Evolutionary conservation across 2,113 vertebrate genomes (phyloP).

Genomic region (Misgurnus anguillicaudatus): DNA sequence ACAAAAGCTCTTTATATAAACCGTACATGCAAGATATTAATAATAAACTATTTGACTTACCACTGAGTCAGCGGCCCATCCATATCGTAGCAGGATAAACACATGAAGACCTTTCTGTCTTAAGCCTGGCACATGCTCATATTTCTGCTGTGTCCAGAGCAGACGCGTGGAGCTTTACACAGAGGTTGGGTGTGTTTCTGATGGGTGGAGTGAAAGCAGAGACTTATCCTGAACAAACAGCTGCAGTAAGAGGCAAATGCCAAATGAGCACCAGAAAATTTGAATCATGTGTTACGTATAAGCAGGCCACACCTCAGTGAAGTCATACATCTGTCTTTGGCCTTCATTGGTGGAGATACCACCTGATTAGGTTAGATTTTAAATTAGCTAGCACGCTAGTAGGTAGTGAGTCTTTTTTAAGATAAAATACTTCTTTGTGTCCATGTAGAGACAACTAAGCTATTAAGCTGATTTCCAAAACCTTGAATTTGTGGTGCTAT

Average conservation of each 20-base stretch:
- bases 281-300: slow-evolving; percentile 44
- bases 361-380: not conserved
- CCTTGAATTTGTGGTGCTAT: no score
- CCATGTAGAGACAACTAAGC: no score
- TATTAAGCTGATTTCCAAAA: no score
- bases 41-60: slow-evolving; percentile 32
- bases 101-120: not conserved
- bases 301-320: not conserved
- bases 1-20: not conserved
- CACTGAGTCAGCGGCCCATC: not conserved
- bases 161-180: not conserved
- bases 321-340: not conserved
- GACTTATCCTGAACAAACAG: not conserved
- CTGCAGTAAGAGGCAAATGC: not conserved
- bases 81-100: not conserved
- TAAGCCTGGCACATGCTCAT: not conserved
- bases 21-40: not conserved
- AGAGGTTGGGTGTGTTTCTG: not conserved
- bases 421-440: no score
- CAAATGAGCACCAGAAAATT: not conserved
- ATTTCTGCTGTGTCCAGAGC: not conserved
- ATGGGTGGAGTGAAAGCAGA: not conserved
- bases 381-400: no score
- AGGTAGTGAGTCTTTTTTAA: no score
- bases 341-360: no score